Evolutionary conservation across 2,888 invertebrate species (phyloP), one percentile per base, ranked within the genome.

Genomic region (Capitulum mitella): DNA sequence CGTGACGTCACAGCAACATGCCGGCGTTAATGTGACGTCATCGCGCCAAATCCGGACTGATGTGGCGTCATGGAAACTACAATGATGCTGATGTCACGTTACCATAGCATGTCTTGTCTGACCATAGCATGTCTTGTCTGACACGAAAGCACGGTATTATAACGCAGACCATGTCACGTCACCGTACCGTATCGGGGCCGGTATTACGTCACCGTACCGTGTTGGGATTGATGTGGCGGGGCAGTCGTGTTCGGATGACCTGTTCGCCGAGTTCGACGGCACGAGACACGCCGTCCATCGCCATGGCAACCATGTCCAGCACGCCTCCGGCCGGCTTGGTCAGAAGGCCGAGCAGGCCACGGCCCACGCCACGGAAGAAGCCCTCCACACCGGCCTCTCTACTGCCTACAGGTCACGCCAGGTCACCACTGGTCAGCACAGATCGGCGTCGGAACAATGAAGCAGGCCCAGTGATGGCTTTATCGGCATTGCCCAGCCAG

Each of bases 331-430:
- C 87, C 85, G 86, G 89, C 88, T 89, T 89, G 85, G 87, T 89
- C 79, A 89, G 86, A 58, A 93, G 85, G 82, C 92, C 87, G 86
- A 90, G 85, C 84, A 93, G 88, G 78, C 90, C 90, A 85, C 90
- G 91, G 32, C 91, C 91, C 32, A 90, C 87, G 19, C 90, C 90
- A 83, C 89, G 88, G 84, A 91, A 90, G 85, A 91, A 91, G 79
- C 90, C 89, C 84, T 90, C 91, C 58, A 89, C 87, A 14, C 91
- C 91, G 83, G 91, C 90, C 83, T 89, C 89, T 83, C 89, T 87
- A 81, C 86, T 85, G 82, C 89, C 87, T 86, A 80, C 32, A 32
- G 61, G 61, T 32, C 61, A 61, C 32, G 32, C 14, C 32, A 61
- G 61, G 61, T 61, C 32, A 61, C 1, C 32, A 14, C 16, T 32